Conservation (phyloP, 2,113 vertebrate genomes). For the Triplophysa dalaica region DNA sequence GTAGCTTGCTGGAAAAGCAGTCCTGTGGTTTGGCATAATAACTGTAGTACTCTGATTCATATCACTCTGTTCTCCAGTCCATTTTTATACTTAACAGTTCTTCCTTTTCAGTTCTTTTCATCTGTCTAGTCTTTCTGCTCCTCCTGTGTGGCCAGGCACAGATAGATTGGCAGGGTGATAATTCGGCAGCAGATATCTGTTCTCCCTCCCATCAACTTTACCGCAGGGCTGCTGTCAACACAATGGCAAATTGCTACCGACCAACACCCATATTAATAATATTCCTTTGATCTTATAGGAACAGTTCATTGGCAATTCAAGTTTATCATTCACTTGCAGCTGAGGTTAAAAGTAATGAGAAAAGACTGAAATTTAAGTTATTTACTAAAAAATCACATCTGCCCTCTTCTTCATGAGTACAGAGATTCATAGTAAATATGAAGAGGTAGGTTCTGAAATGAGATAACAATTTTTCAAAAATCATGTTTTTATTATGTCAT, state of each 20-base stretch:
- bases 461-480: too few relatives aligned
- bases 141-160: neutral
- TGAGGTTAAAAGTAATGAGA: too few relatives aligned
- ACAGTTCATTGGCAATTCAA: neutral
- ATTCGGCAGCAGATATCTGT: conserved; percentile 6
- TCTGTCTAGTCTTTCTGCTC: conserved; percentile 3
- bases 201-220: conserved; percentile 13
- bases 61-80: neutral
- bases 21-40: neutral
- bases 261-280: neutral
- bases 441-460: too few relatives aligned
- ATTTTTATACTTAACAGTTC: neutral
- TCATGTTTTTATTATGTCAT: too few relatives aligned
- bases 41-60: conserved; percentile 23
- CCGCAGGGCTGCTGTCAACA: conserved; percentile 19
- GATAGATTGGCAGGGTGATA: conserved; percentile 8
- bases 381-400: too few relatives aligned
- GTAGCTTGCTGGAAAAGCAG: neutral
- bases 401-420: too few relatives aligned
- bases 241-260: neutral
- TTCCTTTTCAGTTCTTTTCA: neutral
- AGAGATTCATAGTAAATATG: too few relatives aligned
- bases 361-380: too few relatives aligned
- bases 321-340: too few relatives aligned
- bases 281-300: neutral